phyloP scores from a whole-genome alignment of 2,797 vertebrate genomes.

The Sebastes reedi region DNA sequence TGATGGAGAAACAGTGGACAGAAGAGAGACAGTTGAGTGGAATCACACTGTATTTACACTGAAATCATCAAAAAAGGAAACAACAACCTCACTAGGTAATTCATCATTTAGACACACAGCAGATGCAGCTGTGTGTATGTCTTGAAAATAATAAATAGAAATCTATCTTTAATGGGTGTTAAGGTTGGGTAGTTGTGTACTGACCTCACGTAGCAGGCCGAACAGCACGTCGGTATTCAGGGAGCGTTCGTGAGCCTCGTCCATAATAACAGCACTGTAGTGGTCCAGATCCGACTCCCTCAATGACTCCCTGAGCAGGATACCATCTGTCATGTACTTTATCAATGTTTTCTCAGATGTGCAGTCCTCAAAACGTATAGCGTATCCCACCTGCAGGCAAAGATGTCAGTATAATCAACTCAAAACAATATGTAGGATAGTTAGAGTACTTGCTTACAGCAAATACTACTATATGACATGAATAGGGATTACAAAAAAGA shows the following conservation, averaged over 20 bases:
- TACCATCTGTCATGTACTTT: slow-evolving; percentile 99
- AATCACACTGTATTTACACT: not conserved
- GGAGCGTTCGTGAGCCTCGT: slow-evolving; percentile 96
- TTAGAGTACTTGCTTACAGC: not conserved
- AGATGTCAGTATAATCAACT: not conserved
- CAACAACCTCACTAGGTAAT: not conserved
- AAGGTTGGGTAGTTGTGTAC: not conserved
- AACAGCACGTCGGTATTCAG: slow-evolving; percentile 98
- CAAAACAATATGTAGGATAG: not conserved
- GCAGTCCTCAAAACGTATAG: slow-evolving; percentile 99
- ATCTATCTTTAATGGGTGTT: not conserved
- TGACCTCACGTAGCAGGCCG: slow-evolving; percentile 94
- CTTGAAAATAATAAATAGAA: not conserved
- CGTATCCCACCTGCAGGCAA: slow-evolving; percentile 90
- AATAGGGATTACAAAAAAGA: not conserved
- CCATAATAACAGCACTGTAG: slow-evolving; percentile 99
- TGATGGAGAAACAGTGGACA: slow-evolving; percentile 55
- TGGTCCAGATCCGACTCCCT: slow-evolving; percentile 97
- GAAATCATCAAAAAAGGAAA: not conserved
- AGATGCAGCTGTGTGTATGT: not conserved
- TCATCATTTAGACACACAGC: not conserved
- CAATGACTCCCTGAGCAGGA: slow-evolving; percentile 95
- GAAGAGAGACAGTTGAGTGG: not conserved
- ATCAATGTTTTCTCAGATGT: slow-evolving; percentile 96
- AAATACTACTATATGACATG: not conserved